A percentile compares a stretch with the other conserved stretches of the same genome.
phyloP scores from a whole-genome alignment of 2,113 vertebrate genomes.

The Myotis yumanensis region DNA sequence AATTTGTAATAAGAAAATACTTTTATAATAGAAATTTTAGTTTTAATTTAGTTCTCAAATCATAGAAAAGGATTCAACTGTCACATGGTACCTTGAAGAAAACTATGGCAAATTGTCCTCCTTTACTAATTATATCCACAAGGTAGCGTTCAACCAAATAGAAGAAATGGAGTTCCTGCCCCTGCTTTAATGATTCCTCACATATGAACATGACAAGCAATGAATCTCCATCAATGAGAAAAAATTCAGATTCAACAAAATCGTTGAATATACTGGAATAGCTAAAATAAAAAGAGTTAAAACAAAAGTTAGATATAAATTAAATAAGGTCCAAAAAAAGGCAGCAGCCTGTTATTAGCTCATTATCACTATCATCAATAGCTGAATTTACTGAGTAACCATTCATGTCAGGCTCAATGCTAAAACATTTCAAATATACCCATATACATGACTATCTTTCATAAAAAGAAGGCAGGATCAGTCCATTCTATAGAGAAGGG shows the following conservation, averaged over 20 bases:
- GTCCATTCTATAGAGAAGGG: neutral
- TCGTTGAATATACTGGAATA: constrained; percentile 81
- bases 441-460: neutral
- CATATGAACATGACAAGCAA: constrained; percentile 68
- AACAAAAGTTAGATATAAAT: neutral
- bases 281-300: constrained; percentile 56
- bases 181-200: constrained; percentile 57
- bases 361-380: neutral
- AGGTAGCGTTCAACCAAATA: constrained; percentile 78
- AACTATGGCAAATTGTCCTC: constrained; percentile 79
- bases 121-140: constrained; percentile 76
- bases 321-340: neutral
- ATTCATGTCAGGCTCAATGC: neutral
- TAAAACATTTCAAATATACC: neutral
- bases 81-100: constrained; percentile 80
- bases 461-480: neutral
- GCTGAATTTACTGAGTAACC: neutral
- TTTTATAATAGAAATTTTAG: neutral
- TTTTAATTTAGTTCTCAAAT: neutral
- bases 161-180: constrained; percentile 79
- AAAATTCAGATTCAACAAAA: constrained; percentile 82
- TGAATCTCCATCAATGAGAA: constrained; percentile 82
- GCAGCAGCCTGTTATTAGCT: neutral
- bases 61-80: neutral
- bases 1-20: neutral